Base-by-base conservation (phyloP, 2,797 vertebrate species). In the Dermochelys coriacea region DNA sequence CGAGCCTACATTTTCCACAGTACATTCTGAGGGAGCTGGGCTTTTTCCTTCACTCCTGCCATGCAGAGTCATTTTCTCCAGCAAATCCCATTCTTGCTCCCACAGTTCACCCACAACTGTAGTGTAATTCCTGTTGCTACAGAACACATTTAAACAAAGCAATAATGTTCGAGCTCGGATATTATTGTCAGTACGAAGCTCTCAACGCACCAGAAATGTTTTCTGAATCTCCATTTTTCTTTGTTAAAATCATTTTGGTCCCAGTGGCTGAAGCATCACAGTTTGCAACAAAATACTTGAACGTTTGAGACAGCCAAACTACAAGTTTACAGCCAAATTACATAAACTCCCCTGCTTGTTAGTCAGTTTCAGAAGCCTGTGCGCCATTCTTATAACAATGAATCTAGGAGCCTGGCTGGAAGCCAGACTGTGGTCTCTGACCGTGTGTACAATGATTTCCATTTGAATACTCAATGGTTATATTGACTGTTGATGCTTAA, bases 401-500 rank as follows among this genome's bases (percentile, higher is more conserved):
- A 88, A 47, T 85, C 79, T 84, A 87, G 86, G n/a, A 82, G 89
- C 81, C 92, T 96, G 97, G 84, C 87, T 93, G 71, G 47, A 31
- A 31, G 88, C 82, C 89, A 83, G 37, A 18, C 68, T 57, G 21
- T 3, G 0, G 25, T 95, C 77, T 79, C 51, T 89, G 55, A 84
- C 1, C 8, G 8, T 1, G 0, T 0, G 1, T 52, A 84, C 27
- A 51, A 55, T 51, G 90, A 85, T 94, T 96, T 96, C 75, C 86
- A 86, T 93, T 83, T 89, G 31, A 96, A 96, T 85, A 85, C 81
- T 90, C 85, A 12, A 74, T 87, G 89, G 59, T 86, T 89, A 34
- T 89, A 87, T 90, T 88, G 89, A 95, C 93, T 94, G 87, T 83
- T 95, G 92, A 90, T 80, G 54, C 83, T 94, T 71, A 82, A 59